A percentile compares a stretch with the other conserved stretches of the same genome.
Conservation (phyloP, 2,888 invertebrate genomes). For the Lobophora halterata region DNA sequence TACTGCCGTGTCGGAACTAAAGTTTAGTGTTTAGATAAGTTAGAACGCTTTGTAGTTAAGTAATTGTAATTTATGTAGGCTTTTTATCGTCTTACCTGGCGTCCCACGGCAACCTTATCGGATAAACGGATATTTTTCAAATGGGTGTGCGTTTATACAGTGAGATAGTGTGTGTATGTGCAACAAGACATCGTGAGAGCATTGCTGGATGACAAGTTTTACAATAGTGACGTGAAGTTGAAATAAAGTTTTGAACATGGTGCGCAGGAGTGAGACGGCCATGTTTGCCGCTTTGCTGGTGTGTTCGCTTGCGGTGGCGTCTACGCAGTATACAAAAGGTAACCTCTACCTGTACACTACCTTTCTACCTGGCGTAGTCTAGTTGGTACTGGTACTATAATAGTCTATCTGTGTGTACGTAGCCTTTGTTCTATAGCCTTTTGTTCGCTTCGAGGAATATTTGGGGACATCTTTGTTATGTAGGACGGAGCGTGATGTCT, state of each 20-base stretch:
- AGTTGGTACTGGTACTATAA: too few relatives aligned
- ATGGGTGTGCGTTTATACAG: slow-evolving; percentile 75
- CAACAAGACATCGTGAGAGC: slow-evolving; percentile 65
- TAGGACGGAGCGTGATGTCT: slow-evolving; percentile 28
- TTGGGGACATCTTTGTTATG: slow-evolving; percentile 9
- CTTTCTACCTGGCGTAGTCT: slow-evolving; percentile 69
- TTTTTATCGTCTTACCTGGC: slow-evolving; percentile 77
- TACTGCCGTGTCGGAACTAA: slow-evolving; percentile 53
- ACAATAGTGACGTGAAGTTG: slow-evolving; percentile 66
- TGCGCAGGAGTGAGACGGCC: slow-evolving; percentile 64
- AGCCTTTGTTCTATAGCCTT: slow-evolving; percentile 64
- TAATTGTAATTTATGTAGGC: slow-evolving; percentile 75
- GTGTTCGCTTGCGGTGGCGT: slow-evolving; percentile 65
- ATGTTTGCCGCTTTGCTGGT: slow-evolving; percentile 60
- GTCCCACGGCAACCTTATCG: slow-evolving; percentile 74
- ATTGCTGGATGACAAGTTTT: slow-evolving; percentile 67
- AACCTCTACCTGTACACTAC: slow-evolving; percentile 63
- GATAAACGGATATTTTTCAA: slow-evolving; percentile 79
- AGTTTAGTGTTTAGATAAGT: slow-evolving; percentile 55
- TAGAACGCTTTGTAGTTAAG: slow-evolving; percentile 64
- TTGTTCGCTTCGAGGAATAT: slow-evolving; percentile 49
- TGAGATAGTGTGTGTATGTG: slow-evolving; percentile 77
- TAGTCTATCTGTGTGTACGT: slow-evolving; percentile 35
- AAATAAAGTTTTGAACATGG: slow-evolving; percentile 64
- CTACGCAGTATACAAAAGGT: slow-evolving; percentile 74